These are phyloP conservation scores for Etheostoma perlongum DNA, from an alignment of 2,797 vertebrate species.

Conservation along the genomic window DNA sequence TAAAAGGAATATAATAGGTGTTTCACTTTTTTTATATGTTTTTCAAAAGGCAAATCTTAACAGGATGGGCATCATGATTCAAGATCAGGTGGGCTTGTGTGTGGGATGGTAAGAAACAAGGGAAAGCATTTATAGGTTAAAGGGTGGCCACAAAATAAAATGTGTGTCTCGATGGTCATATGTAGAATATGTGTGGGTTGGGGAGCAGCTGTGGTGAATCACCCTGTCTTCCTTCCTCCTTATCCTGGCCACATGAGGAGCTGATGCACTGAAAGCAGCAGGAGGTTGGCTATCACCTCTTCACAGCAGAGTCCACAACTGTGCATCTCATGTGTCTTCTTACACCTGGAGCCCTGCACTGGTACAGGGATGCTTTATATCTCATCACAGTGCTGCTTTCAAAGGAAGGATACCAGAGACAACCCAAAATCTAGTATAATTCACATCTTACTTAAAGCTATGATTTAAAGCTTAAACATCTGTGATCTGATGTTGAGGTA, in stretches of 20 bases:
- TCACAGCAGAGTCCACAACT: background rate
- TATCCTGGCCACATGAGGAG: constrained; percentile 19
- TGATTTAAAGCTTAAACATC: no score
- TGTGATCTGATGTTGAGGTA: no score
- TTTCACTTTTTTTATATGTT: background rate
- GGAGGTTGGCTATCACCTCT: constrained; percentile 11
- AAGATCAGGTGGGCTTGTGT: background rate
- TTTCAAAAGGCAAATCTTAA: background rate
- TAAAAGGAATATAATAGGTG: background rate
- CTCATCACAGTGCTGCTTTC: no score
- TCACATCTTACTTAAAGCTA: no score
- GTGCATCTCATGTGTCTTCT: constrained; percentile 5
- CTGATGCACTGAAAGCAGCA: background rate
- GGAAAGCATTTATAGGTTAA: constrained; percentile 11
- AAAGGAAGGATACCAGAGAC: no score
- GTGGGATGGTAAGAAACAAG: background rate
- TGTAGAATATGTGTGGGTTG: background rate
- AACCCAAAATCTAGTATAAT: no score
- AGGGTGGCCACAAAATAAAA: constrained; percentile 1
- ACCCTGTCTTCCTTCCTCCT: constrained; percentile 31
- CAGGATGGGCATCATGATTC: constrained; percentile 10
- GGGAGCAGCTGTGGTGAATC: constrained; percentile 54
- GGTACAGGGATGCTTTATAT: background rate
- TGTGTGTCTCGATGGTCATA: background rate
- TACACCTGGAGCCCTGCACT: background rate